Percentiles rank a stretch among this genome's conserved stretches.
phyloP scores from a whole-genome alignment of 2,888 invertebrate species.

The Sceliomorpha sp. region DNA sequence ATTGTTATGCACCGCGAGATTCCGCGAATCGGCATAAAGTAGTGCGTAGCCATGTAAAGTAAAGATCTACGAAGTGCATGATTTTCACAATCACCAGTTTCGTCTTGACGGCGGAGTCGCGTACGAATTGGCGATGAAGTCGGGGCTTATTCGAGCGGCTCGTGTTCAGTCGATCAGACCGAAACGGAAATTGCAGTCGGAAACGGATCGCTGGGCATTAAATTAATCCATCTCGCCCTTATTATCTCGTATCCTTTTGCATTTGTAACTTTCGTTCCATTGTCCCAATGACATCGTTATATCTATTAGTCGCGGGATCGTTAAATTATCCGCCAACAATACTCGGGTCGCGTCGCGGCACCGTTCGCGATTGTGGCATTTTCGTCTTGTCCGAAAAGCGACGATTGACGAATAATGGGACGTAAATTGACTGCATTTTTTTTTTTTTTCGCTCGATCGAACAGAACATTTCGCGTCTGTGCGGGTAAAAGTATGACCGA shows the following conservation, averaged over 20 bases:
- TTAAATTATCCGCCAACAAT: conserved; percentile 13
- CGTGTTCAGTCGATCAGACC: conserved; percentile 37
- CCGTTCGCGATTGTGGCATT: too few species aligned
- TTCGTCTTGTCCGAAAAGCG: too few species aligned
- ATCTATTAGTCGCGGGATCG: conserved; percentile 24
- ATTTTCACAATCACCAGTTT: conserved; percentile 21
- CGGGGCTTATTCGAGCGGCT: conserved; percentile 27
- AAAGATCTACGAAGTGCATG: conserved; percentile 9
- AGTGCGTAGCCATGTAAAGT: conserved; percentile 1
- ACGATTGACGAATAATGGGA: too few species aligned
- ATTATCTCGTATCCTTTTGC: conserved; percentile 42
- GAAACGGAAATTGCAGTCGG: conserved; percentile 43
- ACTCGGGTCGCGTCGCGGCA: too few species aligned
- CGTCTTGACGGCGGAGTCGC: conserved; percentile 17
- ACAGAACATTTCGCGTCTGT: too few species aligned
- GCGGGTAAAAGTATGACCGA: too few species aligned
- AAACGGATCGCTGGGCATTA: conserved; percentile 47
- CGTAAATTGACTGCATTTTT: too few species aligned
- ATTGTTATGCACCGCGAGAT: not conserved
- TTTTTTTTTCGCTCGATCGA: too few species aligned
- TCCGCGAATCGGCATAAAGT: not conserved
- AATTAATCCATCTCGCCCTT: conserved; percentile 42
- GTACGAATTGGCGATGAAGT: conserved; percentile 30
- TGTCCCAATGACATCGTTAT: conserved; percentile 29
- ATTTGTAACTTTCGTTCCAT: conserved; percentile 36